Conservation (phyloP, 1,140 invertebrate species). For the Oreohelix idahoensis region DNA sequence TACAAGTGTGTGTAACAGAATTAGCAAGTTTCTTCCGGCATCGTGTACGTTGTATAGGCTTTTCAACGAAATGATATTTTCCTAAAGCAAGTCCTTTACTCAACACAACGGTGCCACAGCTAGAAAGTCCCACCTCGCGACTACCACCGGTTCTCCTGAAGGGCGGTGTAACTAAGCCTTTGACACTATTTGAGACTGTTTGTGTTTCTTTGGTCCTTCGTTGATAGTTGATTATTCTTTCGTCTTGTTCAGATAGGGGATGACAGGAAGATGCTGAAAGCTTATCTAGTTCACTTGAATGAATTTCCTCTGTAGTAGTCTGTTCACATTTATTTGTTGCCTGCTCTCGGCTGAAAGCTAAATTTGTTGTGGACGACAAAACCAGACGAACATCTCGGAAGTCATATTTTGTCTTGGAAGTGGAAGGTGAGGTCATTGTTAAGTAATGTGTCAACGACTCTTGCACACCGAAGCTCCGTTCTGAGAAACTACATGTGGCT, state of each 20-base stretch:
- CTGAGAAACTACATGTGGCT: neutral
- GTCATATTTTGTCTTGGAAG: neutral
- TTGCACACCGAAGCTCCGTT: neutral
- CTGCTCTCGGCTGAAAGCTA: neutral
- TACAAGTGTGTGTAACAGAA: neutral
- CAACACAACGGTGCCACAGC: neutral
- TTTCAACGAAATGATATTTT: neutral
- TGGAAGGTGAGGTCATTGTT: neutral
- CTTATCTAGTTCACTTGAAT: neutral
- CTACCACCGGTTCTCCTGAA: neutral
- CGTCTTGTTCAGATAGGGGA: neutral
- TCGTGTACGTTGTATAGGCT: neutral
- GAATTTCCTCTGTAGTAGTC: neutral
- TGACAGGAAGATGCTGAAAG: neutral
- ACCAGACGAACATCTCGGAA: neutral
- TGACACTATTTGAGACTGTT: no score
- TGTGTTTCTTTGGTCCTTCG: neutral
- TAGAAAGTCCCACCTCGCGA: neutral
- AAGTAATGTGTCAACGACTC: neutral
- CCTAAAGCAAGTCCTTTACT: neutral
- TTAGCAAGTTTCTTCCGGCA: neutral
- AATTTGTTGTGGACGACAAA: neutral
- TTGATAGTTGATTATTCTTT: neutral
- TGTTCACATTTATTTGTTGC: neutral
- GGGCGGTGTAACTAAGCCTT: no score